Conservation (phyloP, 1,140 invertebrate species). For the Pantala flavescens region DNA sequence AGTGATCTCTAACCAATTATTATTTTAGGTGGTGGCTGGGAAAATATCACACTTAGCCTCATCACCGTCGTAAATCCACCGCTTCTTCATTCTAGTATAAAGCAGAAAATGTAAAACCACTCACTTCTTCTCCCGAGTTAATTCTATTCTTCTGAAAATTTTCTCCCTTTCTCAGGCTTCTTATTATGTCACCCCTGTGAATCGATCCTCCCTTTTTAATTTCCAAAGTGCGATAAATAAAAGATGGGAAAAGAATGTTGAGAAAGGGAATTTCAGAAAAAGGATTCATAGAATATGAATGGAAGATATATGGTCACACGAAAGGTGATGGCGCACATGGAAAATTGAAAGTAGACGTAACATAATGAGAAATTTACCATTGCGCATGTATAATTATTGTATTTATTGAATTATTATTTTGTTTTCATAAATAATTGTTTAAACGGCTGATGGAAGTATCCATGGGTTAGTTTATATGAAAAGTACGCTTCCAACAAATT, state of each 20-base stretch:
- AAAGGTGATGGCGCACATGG: not conserved
- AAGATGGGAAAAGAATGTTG: not conserved
- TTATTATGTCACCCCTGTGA: not conserved
- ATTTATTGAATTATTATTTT: no score
- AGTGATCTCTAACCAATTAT: not conserved
- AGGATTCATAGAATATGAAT: no score
- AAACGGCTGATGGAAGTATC: no score
- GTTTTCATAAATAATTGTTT: no score
- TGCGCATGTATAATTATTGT: no score
- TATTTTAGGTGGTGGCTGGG: not conserved
- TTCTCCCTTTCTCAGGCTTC: not conserved
- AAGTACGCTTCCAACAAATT: no score
- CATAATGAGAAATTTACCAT: no score
- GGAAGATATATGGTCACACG: no score
- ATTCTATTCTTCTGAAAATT: not conserved
- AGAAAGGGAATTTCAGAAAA: not conserved
- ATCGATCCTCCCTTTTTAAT: not conserved
- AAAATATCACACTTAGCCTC: not conserved
- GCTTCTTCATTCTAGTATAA: not conserved
- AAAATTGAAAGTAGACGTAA: no score
- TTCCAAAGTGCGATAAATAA: slow-evolving; percentile 6
- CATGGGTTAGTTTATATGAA: no score
- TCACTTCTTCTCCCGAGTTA: not conserved
- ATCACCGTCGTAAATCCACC: not conserved
- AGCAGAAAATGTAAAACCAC: not conserved